Conservation (phyloP, 2,797 vertebrate genomes). For the Enteromius argenteus region DNA sequence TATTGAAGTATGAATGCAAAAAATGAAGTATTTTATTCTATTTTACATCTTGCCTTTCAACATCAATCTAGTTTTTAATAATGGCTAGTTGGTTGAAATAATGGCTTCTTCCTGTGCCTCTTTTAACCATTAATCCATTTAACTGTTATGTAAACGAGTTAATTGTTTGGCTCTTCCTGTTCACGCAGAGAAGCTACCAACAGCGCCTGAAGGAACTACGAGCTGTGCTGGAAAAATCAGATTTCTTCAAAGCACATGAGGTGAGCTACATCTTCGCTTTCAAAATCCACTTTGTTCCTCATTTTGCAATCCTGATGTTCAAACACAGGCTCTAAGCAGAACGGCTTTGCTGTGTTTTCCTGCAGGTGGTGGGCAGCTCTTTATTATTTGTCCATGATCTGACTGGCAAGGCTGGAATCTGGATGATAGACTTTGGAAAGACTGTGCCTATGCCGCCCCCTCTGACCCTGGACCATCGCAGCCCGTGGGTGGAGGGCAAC, state of each 20-base stretch:
- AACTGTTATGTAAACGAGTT: neutral
- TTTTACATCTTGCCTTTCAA: neutral
- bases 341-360: neutral
- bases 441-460: slow-evolving; percentile 75
- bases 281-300: neutral
- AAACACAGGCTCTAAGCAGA: neutral
- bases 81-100: neutral
- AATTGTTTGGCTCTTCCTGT: neutral
- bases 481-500: slow-evolving; percentile 85
- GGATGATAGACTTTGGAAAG: slow-evolving; percentile 94
- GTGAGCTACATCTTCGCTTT: slow-evolving; percentile 65
- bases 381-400: slow-evolving; percentile 87
- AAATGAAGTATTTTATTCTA: neutral
- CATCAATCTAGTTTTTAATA: neutral
- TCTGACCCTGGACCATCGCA: slow-evolving; percentile 80
- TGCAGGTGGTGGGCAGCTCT: slow-evolving; percentile 89
- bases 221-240: slow-evolving; percentile 77
- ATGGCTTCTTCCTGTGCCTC: neutral
- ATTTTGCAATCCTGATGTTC: neutral
- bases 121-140: slow-evolving; percentile 8
- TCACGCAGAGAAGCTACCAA: slow-evolving; percentile 80
- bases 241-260: slow-evolving; percentile 88
- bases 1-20: neutral
- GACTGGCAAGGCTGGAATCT: slow-evolving; percentile 82
- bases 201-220: slow-evolving; percentile 78